A percentile compares a stretch with the other conserved stretches of the same genome.
phyloP scores from a whole-genome alignment of 2,797 vertebrate species.

The Dermochelys coriacea region DNA sequence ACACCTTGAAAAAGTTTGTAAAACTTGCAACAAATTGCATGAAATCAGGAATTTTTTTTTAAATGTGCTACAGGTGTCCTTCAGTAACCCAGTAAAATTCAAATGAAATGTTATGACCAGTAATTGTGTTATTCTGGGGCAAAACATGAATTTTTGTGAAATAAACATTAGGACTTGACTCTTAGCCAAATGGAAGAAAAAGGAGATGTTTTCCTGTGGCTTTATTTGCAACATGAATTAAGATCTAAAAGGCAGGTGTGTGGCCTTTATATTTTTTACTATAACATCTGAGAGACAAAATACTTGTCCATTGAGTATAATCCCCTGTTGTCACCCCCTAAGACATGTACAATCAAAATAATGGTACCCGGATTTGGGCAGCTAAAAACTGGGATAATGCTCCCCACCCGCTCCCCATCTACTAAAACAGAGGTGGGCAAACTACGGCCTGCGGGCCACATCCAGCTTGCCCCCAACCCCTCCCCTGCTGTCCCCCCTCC shows the following conservation, averaged over 20 bases:
- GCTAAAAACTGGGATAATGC: neutral
- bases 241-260: neutral
- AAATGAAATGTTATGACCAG: neutral
- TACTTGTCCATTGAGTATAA: accelerated
- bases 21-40: neutral
- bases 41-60: neutral
- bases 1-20: neutral
- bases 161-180: neutral
- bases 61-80: neutral
- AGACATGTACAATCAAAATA: neutral
- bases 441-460: too few relatives aligned
- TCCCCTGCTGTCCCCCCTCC: too few relatives aligned
- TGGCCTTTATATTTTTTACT: neutral
- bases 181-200: neutral
- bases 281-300: neutral
- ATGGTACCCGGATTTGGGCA: neutral
- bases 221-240: neutral
- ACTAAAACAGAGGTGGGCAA: too few relatives aligned
- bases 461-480: too few relatives aligned
- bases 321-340: neutral
- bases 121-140: neutral
- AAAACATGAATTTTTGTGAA: neutral
- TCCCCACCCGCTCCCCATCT: too few relatives aligned
- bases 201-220: neutral
- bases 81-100: neutral